Conservation (phyloP, 2,888 invertebrate genomes). For the Agrenia bidenticulata region DNA sequence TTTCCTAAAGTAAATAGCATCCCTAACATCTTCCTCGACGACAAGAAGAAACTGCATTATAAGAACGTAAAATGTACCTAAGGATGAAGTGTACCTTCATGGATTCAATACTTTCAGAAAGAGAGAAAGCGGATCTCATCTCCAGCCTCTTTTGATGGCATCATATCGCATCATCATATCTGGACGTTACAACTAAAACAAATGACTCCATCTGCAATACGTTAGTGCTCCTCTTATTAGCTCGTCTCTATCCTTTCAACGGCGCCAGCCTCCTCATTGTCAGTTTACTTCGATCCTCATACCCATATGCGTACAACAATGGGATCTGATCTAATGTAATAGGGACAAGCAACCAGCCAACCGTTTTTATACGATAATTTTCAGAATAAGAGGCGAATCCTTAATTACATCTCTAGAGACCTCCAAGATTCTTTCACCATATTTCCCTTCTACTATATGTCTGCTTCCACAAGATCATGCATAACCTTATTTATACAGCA, state of each 20-base stretch:
- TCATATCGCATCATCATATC: conserved; percentile 21
- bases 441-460: not conserved
- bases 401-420: conserved; percentile 25
- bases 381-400: conserved; percentile 1
- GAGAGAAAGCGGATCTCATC: not conserved
- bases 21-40: not conserved
- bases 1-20: conserved; percentile 17
- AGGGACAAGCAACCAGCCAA: no score
- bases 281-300: not conserved
- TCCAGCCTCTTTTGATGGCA: conserved; percentile 12
- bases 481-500: not conserved
- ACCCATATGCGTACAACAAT: not conserved
- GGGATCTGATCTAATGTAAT: no score
- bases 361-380: no score
- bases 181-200: conserved; percentile 22
- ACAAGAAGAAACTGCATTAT: no score
- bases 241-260: not conserved
- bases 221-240: conserved; percentile 8
- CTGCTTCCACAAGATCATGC: not conserved
- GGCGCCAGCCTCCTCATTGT: not conserved
- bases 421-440: not conserved
- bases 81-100: not conserved
- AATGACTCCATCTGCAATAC: conserved; percentile 20
- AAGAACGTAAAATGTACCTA: no score
- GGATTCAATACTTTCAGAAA: not conserved